A percentile compares a stretch with the other conserved stretches of the same genome.
phyloP scores from a whole-genome alignment of 2,797 vertebrate species.

The Eleutherodactylus coqui region DNA sequence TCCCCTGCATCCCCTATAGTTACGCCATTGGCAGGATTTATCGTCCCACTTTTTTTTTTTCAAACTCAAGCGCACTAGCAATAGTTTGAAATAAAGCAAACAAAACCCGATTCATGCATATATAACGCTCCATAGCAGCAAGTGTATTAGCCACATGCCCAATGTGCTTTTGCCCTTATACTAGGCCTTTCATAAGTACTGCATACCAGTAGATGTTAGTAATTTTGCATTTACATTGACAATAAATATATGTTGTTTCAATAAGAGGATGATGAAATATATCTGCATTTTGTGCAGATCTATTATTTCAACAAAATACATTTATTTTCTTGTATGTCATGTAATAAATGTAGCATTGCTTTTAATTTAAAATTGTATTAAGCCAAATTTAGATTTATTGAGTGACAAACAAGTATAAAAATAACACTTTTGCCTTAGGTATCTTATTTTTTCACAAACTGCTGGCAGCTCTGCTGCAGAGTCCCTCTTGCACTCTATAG shows the following conservation, averaged over 20 bases:
- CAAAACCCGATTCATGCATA: too few species aligned
- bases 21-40: too few species aligned
- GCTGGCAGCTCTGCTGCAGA: not conserved
- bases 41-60: too few species aligned
- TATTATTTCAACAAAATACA: not conserved
- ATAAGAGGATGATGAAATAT: not conserved
- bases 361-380: not conserved
- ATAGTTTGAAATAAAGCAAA: too few species aligned
- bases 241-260: not conserved
- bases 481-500: not conserved
- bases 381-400: conserved; percentile 13
- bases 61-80: too few species aligned
- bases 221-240: not conserved
- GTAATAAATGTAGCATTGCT: not conserved
- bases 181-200: too few species aligned
- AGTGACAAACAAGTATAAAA: not conserved
- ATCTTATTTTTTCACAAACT: not conserved
- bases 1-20: too few species aligned
- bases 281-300: not conserved
- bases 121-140: too few species aligned
- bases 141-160: too few species aligned
- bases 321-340: not conserved
- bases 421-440: not conserved
- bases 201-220: not conserved
- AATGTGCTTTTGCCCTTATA: too few species aligned